phyloP scores from a whole-genome alignment of 2,113 vertebrate species.

The Aepyceros melampus region DNA sequence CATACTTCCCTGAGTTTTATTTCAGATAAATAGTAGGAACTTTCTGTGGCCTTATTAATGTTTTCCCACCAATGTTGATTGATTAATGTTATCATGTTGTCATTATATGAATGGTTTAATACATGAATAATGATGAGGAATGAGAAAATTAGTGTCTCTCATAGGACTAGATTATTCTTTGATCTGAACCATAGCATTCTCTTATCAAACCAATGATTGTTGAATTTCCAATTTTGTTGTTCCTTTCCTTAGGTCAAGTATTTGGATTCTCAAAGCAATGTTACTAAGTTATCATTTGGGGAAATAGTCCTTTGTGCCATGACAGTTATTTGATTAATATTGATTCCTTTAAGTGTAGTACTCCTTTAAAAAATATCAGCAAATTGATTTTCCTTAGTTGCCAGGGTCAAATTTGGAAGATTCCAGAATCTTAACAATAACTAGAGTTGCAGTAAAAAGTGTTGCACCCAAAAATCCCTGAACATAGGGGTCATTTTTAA shows the following conservation, averaged over 20 bases:
- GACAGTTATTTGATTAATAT: background rate
- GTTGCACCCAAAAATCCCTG: background rate
- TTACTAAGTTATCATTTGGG: background rate
- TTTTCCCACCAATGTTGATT: background rate
- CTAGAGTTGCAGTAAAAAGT: background rate
- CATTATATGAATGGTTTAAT: background rate
- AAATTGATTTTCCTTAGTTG: background rate
- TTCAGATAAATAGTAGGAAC: background rate
- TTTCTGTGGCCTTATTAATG: background rate
- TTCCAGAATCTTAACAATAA: background rate
- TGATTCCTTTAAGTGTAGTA: background rate
- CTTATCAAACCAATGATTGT: background rate
- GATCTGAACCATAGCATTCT: background rate
- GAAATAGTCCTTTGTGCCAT: background rate
- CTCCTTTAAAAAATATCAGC: background rate
- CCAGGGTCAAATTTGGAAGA: background rate
- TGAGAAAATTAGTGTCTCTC: background rate
- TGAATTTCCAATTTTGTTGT: background rate
- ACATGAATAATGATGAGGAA: background rate
- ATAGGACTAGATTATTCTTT: background rate
- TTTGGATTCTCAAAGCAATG: background rate
- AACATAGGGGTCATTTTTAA: background rate
- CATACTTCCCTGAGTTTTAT: background rate
- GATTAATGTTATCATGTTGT: background rate
- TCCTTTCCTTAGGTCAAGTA: background rate